These are phyloP conservation scores for Macropodus opercularis DNA, from an alignment of 2,797 vertebrate species.

Conservation along the genomic window DNA sequence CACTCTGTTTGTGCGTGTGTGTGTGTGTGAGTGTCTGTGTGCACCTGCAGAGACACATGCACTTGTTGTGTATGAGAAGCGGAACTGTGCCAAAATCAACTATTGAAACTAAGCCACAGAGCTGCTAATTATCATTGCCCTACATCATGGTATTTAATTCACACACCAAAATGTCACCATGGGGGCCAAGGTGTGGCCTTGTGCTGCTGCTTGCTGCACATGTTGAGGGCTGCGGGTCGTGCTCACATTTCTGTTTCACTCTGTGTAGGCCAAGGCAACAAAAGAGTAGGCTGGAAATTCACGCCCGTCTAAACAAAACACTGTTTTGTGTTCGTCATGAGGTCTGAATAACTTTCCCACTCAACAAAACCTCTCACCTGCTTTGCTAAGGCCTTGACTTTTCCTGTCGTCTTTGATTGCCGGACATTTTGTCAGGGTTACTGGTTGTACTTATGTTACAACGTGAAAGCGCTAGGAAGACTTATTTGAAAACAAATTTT, in stretches of 20 bases:
- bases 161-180: constrained; percentile 34
- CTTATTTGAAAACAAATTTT: too few relatives aligned
- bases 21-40: constrained; percentile 10
- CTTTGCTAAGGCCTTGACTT: constrained; percentile 35
- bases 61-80: constrained; percentile 9
- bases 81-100: constrained; percentile 23
- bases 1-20: not conserved
- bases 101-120: constrained; percentile 32
- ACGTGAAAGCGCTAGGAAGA: too few relatives aligned
- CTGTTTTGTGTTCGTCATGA: constrained; percentile 60
- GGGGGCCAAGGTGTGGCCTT: constrained; percentile 34
- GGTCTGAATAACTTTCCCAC: constrained; percentile 52
- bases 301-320: constrained; percentile 54
- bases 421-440: too few relatives aligned
- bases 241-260: constrained; percentile 18
- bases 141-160: constrained; percentile 39
- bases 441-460: too few relatives aligned
- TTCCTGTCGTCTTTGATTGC: too few relatives aligned
- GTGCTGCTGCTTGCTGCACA: not conserved
- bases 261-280: constrained; percentile 35
- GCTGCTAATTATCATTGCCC: constrained; percentile 37
- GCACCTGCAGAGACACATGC: not conserved
- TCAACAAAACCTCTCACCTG: constrained; percentile 55
- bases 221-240: constrained; percentile 7
- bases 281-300: constrained; percentile 49